Evolutionary conservation across 1,140 invertebrate species (phyloP).

Genomic region (Aculops lycopersici): DNA sequence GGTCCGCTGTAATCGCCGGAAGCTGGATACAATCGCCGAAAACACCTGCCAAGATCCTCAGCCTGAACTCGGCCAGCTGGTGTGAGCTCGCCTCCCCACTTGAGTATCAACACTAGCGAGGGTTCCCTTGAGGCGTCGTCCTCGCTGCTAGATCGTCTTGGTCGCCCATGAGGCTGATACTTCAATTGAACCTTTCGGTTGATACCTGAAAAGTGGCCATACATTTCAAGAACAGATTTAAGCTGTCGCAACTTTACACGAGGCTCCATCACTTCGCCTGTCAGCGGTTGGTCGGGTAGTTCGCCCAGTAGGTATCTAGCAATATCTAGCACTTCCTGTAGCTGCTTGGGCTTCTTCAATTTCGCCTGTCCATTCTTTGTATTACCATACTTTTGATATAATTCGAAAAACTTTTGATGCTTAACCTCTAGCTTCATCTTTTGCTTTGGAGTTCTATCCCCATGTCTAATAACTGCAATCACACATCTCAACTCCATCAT

Average conservation of each 20-base stretch:
- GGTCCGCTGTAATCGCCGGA: constrained; percentile 52
- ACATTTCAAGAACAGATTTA: constrained; percentile 96
- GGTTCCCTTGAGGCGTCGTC: constrained; percentile 56
- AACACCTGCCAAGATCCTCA: constrained; percentile 82
- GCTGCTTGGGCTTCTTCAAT: constrained; percentile 77
- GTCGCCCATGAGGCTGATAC: constrained; percentile 77
- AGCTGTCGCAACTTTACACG: constrained; percentile 86
- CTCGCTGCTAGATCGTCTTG: constrained; percentile 67
- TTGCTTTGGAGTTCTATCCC: constrained; percentile 93
- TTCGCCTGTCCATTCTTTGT: constrained; percentile 83
- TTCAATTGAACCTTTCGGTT: constrained; percentile 99
- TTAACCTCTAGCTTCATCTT: constrained; percentile 99
- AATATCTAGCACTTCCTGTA: constrained; percentile 88
- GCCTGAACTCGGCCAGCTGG: constrained; percentile 82
- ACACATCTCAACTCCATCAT: constrained; percentile 99
- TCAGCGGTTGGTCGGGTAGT: constrained; percentile 45
- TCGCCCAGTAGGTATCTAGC: constrained; percentile 52
- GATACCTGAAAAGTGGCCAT: constrained; percentile 97
- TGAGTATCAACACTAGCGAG: constrained; percentile 69
- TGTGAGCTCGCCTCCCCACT: constrained; percentile 98
- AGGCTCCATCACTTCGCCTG: constrained; percentile 77
- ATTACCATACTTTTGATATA: constrained; percentile 89
- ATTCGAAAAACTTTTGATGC: constrained; percentile 92
- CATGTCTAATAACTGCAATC: constrained; percentile 87
- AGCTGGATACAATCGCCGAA: constrained; percentile 84